These are phyloP conservation scores for Eumeta japonica DNA, from an alignment of 1,140 invertebrate species.

Conservation along the genomic window DNA sequence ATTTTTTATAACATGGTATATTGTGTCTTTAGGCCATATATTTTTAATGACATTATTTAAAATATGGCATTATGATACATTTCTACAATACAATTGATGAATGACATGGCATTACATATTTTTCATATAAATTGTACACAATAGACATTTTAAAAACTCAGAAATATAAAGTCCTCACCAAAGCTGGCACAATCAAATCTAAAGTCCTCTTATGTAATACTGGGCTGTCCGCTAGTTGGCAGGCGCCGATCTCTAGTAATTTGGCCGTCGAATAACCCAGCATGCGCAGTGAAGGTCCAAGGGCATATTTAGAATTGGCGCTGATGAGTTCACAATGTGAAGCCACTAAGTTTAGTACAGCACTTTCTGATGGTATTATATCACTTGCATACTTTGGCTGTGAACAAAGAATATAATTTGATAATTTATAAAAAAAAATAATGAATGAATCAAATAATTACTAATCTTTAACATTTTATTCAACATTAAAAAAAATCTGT, in stretches of 20 bases:
- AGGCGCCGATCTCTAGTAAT: conserved; percentile 35
- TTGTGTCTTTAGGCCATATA: too few species aligned
- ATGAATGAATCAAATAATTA: too few species aligned
- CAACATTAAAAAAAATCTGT: too few species aligned
- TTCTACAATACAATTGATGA: too few species aligned
- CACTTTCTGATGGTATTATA: conserved; percentile 80
- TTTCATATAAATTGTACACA: background rate
- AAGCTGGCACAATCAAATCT: conserved; percentile 39
- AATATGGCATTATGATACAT: too few species aligned
- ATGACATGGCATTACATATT: background rate
- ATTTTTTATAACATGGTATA: too few species aligned
- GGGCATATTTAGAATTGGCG: conserved; percentile 31
- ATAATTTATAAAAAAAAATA: conserved; percentile 5
- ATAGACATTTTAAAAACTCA: background rate
- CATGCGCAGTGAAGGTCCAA: conserved; percentile 41
- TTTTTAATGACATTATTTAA: too few species aligned
- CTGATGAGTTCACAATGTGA: conserved; percentile 47
- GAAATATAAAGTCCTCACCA: conserved; percentile 25
- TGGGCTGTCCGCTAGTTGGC: conserved; percentile 30
- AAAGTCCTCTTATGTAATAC: conserved; percentile 35
- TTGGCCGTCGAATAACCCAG: conserved; percentile 45
- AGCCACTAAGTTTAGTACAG: conserved; percentile 64
- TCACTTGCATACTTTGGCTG: conserved; percentile 74
- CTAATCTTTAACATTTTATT: too few species aligned
- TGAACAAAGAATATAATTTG: conserved; percentile 16